Conservation (phyloP, 2,888 invertebrate genomes). For the Drosophila sordidapex region DNA sequence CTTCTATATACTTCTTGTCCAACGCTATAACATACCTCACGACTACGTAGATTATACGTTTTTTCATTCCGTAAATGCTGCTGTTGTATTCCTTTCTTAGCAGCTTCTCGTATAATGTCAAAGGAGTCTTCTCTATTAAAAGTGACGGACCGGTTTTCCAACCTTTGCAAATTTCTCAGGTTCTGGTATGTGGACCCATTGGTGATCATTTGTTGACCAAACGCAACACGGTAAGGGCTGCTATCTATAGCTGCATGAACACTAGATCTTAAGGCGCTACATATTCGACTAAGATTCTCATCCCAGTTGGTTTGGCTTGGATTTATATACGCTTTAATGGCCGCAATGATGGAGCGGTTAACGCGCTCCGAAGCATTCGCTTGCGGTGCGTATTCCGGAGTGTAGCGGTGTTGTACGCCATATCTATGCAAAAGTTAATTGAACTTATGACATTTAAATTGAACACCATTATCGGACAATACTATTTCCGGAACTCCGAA, state of each 20-base stretch:
- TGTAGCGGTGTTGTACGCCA: no score
- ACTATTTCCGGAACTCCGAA: no score
- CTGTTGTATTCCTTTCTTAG: no score
- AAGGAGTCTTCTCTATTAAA: not conserved
- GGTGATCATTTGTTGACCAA: constrained; percentile 21
- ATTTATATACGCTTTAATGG: not conserved
- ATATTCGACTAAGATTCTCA: constrained; percentile 10
- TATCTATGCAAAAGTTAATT: no score
- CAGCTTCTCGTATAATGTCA: not conserved
- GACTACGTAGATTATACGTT: not conserved
- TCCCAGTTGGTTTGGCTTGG: constrained; percentile 42
- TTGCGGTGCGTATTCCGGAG: no score
- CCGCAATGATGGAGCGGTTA: not conserved
- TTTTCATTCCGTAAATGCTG: not conserved
- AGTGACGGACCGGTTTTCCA: constrained; percentile 18
- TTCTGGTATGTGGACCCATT: constrained; percentile 13
- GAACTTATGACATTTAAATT: no score
- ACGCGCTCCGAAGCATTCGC: no score
- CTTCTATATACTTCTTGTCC: not conserved
- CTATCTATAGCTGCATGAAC: constrained; percentile 21
- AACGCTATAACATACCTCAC: not conserved
- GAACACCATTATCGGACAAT: no score
- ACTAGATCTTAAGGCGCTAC: constrained; percentile 14
- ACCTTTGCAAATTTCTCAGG: constrained; percentile 16
- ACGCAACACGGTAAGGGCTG: constrained; percentile 5